A percentile compares a stretch with the other conserved stretches of the same genome.
phyloP scores from a whole-genome alignment of 2,888 invertebrate genomes.

The Adelphocoris suturalis region DNA sequence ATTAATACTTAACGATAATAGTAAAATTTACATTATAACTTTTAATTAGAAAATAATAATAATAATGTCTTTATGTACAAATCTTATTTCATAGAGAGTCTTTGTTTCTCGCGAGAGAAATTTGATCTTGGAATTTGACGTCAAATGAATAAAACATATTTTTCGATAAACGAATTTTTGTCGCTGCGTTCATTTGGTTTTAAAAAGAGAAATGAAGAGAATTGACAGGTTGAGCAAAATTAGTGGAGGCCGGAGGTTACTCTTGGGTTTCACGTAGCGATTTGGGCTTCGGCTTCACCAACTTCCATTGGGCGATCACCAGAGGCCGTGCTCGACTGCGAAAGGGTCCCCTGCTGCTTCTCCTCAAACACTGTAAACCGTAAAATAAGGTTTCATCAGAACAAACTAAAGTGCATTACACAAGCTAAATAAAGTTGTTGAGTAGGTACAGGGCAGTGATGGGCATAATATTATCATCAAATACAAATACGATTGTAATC shows the following conservation, averaged over 20 bases:
- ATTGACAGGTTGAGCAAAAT: slow-evolving; percentile 70
- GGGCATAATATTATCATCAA: too few species aligned
- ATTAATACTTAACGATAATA: slow-evolving; percentile 28
- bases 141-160: not conserved
- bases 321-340: slow-evolving; percentile 74
- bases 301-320: slow-evolving; percentile 72
- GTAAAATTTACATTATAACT: not conserved
- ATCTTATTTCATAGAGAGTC: slow-evolving; percentile 2
- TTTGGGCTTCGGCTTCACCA: slow-evolving; percentile 66
- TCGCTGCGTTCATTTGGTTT: not conserved
- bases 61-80: not conserved
- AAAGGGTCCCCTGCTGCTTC: slow-evolving; percentile 79
- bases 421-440: too few species aligned
- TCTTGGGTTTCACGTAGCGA: slow-evolving; percentile 45
- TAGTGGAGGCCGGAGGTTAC: not conserved
- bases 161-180: slow-evolving; percentile 12
- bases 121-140: slow-evolving; percentile 58
- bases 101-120: slow-evolving; percentile 26
- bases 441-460: too few species aligned
- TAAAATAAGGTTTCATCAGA: slow-evolving; percentile 28
- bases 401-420: too few species aligned
- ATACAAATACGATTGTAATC: too few species aligned
- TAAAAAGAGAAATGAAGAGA: slow-evolving; percentile 13
- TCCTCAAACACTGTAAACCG: slow-evolving; percentile 86
- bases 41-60: slow-evolving; percentile 19